Percentiles rank a stretch among this genome's conserved stretches.
phyloP scores from a whole-genome alignment of 2,797 vertebrate species.

The Bovichtus diacanthus region DNA sequence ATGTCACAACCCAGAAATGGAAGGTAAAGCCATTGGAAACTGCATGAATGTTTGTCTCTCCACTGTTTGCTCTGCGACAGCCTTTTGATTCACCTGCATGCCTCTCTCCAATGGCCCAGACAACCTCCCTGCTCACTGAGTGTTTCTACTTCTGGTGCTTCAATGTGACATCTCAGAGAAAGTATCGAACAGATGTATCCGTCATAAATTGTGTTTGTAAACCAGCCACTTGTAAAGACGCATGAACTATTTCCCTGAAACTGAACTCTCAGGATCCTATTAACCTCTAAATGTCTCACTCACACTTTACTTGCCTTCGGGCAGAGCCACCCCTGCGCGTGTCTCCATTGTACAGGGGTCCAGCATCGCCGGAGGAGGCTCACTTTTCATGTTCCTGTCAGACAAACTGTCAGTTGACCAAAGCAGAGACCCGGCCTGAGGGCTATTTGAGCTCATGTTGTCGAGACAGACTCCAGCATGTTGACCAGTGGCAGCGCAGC shows the following conservation, averaged over 20 bases:
- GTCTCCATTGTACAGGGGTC: conserved; percentile 1
- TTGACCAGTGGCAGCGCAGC: conserved; percentile 50
- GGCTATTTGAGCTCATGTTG: conserved; percentile 49
- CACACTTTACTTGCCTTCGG: conserved; percentile 6
- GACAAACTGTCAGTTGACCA: conserved; percentile 54
- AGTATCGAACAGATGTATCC: neutral
- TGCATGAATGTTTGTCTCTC: conserved; percentile 72
- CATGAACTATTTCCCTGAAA: conserved; percentile 12
- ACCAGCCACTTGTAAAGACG: neutral
- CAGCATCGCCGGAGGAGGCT: conserved; percentile 3
- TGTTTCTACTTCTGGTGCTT: conserved; percentile 69
- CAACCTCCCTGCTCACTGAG: conserved; percentile 37
- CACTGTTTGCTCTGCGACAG: conserved; percentile 60
- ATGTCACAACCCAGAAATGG: conserved; percentile 72
- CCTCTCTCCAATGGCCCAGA: conserved; percentile 63
- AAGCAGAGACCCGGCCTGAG: conserved; percentile 38
- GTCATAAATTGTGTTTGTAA: neutral
- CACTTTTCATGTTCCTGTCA: conserved; percentile 38
- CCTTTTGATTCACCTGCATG: conserved; percentile 74
- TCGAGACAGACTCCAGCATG: conserved; percentile 34
- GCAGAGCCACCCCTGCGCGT: conserved; percentile 2
- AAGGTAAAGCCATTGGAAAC: conserved; percentile 68
- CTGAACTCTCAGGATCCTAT: conserved; percentile 17
- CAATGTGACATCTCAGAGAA: conserved; percentile 55
- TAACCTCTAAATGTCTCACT: conserved; percentile 25